Conservation (phyloP, 2,888 invertebrate species). For the Neuroscelio doddi region DNA sequence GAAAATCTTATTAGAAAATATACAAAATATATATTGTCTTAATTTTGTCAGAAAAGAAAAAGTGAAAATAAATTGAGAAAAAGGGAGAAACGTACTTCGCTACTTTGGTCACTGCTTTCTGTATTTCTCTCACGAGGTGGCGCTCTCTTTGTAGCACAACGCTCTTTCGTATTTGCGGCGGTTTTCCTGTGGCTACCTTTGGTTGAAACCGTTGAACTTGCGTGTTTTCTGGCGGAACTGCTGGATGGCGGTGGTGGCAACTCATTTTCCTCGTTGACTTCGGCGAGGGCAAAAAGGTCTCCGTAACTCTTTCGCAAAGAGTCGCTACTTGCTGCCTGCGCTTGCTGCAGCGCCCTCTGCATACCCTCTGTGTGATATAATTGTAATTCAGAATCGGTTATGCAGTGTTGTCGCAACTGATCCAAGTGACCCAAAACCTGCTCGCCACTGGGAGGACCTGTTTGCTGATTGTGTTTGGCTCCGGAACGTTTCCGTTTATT, state of each 20-base stretch:
- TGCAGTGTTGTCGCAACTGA: slow-evolving; percentile 85
- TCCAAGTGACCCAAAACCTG: slow-evolving; percentile 94
- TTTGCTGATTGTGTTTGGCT: slow-evolving; percentile 79
- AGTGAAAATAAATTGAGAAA: no score
- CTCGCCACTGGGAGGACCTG: slow-evolving; percentile 85
- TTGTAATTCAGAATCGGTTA: slow-evolving; percentile 69
- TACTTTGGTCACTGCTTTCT: slow-evolving; percentile 81
- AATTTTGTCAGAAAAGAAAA: no score
- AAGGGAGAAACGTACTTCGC: slow-evolving; percentile 85
- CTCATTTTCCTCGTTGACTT: slow-evolving; percentile 82
- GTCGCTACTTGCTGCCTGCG: slow-evolving; percentile 91
- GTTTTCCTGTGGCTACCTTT: slow-evolving; percentile 62
- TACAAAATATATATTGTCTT: background rate
- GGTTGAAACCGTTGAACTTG: slow-evolving; percentile 53
- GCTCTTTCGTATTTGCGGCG: slow-evolving; percentile 63
- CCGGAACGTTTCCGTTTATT: slow-evolving; percentile 91
- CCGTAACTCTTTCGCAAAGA: slow-evolving; percentile 92
- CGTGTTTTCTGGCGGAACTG: slow-evolving; percentile 72
- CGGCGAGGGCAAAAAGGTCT: slow-evolving; percentile 91
- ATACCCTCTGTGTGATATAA: slow-evolving; percentile 92
- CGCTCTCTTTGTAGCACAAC: slow-evolving; percentile 62
- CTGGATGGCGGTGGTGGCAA: slow-evolving; percentile 74
- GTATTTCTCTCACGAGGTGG: slow-evolving; percentile 62
- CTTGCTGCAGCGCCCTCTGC: slow-evolving; percentile 92
- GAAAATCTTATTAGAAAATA: background rate